Percentiles rank a stretch among this genome's conserved stretches.
Evolutionary conservation across 1,140 invertebrate species (phyloP).

Genomic region (Cydia splendana): DNA sequence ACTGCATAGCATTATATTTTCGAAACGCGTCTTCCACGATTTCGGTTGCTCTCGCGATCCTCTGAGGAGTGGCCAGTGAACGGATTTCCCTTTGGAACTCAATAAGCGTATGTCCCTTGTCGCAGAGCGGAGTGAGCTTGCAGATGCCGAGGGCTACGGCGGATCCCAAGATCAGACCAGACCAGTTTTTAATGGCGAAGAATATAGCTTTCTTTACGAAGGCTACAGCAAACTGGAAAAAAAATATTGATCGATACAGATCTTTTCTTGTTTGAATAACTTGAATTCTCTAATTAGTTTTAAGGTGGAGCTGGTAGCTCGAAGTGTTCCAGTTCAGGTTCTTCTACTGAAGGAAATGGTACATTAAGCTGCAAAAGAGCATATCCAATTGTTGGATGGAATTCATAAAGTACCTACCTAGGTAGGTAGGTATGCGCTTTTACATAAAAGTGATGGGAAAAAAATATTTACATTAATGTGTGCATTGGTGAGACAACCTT

Average conservation of each 20-base stretch:
- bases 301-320: neutral
- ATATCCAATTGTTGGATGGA: too few relatives aligned
- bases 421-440: too few relatives aligned
- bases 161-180: conserved; percentile 39
- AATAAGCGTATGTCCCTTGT: conserved; percentile 32
- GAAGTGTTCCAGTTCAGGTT: too few relatives aligned
- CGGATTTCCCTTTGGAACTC: conserved; percentile 38
- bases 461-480: too few relatives aligned
- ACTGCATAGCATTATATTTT: conserved; percentile 39
- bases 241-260: neutral
- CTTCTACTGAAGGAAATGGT: neutral
- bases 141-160: conserved; percentile 41
- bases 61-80: conserved; percentile 40
- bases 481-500: too few relatives aligned
- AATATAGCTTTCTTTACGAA: conserved; percentile 37
- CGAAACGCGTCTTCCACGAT: conserved; percentile 46
- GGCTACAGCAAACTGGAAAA: conserved; percentile 35
- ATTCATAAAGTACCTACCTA: too few relatives aligned
- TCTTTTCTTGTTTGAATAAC: neutral
- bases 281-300: neutral
- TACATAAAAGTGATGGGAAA: too few relatives aligned
- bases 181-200: conserved; percentile 33
- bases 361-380: too few relatives aligned
- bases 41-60: conserved; percentile 42
- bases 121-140: conserved; percentile 44